phyloP scores from a whole-genome alignment of 2,888 invertebrate genomes.

The Brenthis hecate region DNA sequence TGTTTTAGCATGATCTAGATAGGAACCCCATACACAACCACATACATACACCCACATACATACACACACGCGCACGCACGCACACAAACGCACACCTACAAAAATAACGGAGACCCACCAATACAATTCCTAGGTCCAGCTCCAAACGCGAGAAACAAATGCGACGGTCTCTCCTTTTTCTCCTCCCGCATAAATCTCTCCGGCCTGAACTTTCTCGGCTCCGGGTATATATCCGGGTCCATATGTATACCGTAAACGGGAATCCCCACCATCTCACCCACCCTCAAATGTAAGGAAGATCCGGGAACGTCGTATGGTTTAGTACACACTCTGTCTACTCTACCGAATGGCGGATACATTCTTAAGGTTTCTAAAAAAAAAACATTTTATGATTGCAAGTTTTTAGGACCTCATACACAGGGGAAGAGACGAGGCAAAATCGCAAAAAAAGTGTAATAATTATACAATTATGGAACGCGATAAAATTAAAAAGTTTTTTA shows the following conservation, averaged over 20 bases:
- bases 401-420: no score
- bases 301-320: slow-evolving; percentile 79
- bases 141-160: slow-evolving; percentile 80
- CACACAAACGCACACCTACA: no score
- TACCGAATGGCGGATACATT: slow-evolving; percentile 79
- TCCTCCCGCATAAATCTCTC: slow-evolving; percentile 78
- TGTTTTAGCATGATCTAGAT: no score
- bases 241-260: slow-evolving; percentile 78
- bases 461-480: no score
- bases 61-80: no score
- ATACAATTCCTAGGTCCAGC: slow-evolving; percentile 79
- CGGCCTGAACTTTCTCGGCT: slow-evolving; percentile 78
- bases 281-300: slow-evolving; percentile 65
- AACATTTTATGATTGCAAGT: neutral
- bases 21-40: no score
- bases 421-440: no score
- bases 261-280: slow-evolving; percentile 71
- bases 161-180: slow-evolving; percentile 72
- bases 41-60: no score
- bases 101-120: slow-evolving; percentile 52
- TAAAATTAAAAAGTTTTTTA: no score
- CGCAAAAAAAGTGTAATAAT: no score
- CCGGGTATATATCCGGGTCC: slow-evolving; percentile 80
- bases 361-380: slow-evolving; percentile 79
- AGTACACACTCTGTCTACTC: slow-evolving; percentile 79